Percentiles rank a stretch among this genome's conserved stretches.
These are phyloP conservation scores for Aplochiton taeniatus DNA, from an alignment of 2,797 vertebrate species.

Conservation along the genomic window DNA sequence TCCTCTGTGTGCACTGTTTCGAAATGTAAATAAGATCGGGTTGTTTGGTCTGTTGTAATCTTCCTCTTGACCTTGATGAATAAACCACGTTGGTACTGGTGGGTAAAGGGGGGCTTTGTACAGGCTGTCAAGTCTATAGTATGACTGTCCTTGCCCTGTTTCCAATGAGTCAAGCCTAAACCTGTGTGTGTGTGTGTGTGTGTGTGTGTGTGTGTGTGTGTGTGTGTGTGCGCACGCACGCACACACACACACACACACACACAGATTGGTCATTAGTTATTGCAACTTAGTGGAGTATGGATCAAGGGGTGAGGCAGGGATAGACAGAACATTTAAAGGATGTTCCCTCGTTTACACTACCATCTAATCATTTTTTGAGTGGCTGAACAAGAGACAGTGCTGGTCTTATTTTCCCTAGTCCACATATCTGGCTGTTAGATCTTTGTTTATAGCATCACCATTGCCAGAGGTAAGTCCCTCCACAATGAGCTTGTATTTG, in stretches of 20 bases:
- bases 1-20: constrained; percentile 23
- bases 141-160: constrained; percentile 51
- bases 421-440: no score
- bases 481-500: constrained; percentile 22
- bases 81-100: constrained; percentile 23
- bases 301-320: no score
- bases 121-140: constrained; percentile 1
- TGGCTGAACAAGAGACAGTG: no score
- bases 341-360: no score
- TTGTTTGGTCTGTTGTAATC: constrained; percentile 41
- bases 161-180: constrained; percentile 45
- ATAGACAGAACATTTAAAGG: no score
- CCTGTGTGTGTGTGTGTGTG: constrained; percentile 29
- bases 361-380: no score
- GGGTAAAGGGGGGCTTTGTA: constrained; percentile 10
- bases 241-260: no score
- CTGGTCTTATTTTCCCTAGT: no score
- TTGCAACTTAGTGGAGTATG: no score
- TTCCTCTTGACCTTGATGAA: constrained; percentile 27
- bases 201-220: background rate
- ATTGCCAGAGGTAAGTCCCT: constrained; percentile 49
- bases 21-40: constrained; percentile 31
- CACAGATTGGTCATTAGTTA: no score
- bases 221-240: background rate
- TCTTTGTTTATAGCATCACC: constrained; percentile 20